These are phyloP conservation scores for Pseudonaja textilis DNA, from an alignment of 2,113 vertebrate genomes.

Conservation along the genomic window DNA sequence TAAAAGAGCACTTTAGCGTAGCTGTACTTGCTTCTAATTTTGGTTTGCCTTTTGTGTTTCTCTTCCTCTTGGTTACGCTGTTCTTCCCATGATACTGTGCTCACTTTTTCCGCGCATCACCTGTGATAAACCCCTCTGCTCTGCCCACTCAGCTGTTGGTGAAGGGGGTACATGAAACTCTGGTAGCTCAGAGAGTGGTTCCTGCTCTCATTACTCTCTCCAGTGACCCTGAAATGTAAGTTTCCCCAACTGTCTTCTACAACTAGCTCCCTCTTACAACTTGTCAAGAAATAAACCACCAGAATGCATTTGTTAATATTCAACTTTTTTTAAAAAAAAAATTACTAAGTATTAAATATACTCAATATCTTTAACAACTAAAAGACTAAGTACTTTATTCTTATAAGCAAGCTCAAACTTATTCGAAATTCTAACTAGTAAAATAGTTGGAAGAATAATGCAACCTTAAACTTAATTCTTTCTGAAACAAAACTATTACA, in stretches of 20 bases:
- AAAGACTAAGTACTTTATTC: not conserved
- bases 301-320: slow-evolving; percentile 42
- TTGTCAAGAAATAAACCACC: slow-evolving; percentile 73
- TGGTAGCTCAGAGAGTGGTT: slow-evolving; percentile 99
- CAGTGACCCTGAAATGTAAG: slow-evolving; percentile 99
- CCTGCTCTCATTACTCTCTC: slow-evolving; percentile 99
- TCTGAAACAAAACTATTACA: not conserved
- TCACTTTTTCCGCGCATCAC: slow-evolving; percentile 83
- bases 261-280: slow-evolving; percentile 68
- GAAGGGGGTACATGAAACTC: slow-evolving; percentile 99
- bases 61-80: slow-evolving; percentile 69
- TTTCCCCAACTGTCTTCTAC: slow-evolving; percentile 77
- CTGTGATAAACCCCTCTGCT: slow-evolving; percentile 81
- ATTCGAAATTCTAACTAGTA: slow-evolving; percentile 5
- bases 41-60: slow-evolving; percentile 82
- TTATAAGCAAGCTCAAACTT: not conserved
- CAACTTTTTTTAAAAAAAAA: not conserved
- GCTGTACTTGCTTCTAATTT: slow-evolving; percentile 80
- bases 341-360: not conserved
- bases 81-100: slow-evolving; percentile 82
- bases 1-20: slow-evolving; percentile 67
- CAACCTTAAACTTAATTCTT: not conserved
- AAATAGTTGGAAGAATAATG: slow-evolving; percentile 16
- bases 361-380: not conserved
- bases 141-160: slow-evolving; percentile 97